Conservation (phyloP, 2,888 invertebrate genomes). For the Trilocha varians region DNA sequence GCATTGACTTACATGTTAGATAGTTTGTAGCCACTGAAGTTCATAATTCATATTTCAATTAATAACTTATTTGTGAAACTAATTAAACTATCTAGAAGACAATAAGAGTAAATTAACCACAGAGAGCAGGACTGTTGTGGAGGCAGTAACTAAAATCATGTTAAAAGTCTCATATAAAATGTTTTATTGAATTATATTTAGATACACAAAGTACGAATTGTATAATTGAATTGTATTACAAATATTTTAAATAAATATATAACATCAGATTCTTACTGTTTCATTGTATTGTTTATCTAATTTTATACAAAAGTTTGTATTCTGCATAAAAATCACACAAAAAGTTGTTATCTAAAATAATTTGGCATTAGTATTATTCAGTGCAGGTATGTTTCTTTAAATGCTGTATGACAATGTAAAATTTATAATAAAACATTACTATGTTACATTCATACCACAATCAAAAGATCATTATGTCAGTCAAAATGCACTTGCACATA, state of each 20-base stretch:
- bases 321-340: background rate
- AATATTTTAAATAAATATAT: slow-evolving; percentile 35
- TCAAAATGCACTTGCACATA: slow-evolving; percentile 57
- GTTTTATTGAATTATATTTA: slow-evolving; percentile 63
- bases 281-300: slow-evolving; percentile 14
- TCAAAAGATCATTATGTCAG: slow-evolving; percentile 62
- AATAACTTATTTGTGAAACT: no score
- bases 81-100: no score
- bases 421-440: slow-evolving; percentile 42
- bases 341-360: slow-evolving; percentile 29
- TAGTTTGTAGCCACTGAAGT: no score
- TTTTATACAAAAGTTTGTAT: slow-evolving; percentile 42
- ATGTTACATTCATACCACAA: slow-evolving; percentile 58
- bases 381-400: slow-evolving; percentile 53
- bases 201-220: slow-evolving; percentile 61
- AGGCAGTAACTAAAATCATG: slow-evolving; percentile 28
- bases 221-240: slow-evolving; percentile 54
- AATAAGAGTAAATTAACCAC: no score
- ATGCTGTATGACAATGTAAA: slow-evolving; percentile 59
- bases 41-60: no score
- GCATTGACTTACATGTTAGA: no score
- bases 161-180: slow-evolving; percentile 71
- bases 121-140: background rate
- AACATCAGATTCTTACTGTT: slow-evolving; percentile 16
- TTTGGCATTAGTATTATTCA: slow-evolving; percentile 64